Evolutionary conservation across 92 coral and sea anemone genomes (phyloP).

Genomic region (Heteractis magnifica): DNA sequence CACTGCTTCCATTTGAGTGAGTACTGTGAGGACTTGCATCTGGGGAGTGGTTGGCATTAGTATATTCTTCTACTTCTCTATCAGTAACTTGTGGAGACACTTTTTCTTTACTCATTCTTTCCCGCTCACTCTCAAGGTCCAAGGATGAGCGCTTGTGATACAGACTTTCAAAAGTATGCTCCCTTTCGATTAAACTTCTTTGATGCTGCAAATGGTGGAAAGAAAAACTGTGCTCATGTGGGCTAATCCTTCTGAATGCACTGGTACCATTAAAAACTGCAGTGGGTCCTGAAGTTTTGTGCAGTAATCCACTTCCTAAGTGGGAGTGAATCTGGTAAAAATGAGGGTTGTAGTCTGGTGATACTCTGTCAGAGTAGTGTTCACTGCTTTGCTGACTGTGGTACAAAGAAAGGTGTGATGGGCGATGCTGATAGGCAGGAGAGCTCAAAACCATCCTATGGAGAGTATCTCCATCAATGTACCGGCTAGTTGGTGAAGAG

Average conservation of each 20-base stretch:
- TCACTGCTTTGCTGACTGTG: slow-evolving; percentile 68
- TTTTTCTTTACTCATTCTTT: slow-evolving; percentile 58
- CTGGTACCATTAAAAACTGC: slow-evolving; percentile 82
- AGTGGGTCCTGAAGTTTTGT: slow-evolving; percentile 71
- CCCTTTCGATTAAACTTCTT: slow-evolving; percentile 71
- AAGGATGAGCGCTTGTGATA: slow-evolving; percentile 53
- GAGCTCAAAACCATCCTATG: slow-evolving; percentile 89
- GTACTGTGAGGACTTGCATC: slow-evolving; percentile 70
- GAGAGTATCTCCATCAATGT: slow-evolving; percentile 73
- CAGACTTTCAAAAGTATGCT: slow-evolving; percentile 61
- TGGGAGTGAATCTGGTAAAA: slow-evolving; percentile 78
- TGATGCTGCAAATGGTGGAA: slow-evolving; percentile 83
- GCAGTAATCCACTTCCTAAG: slow-evolving; percentile 69
- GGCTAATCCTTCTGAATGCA: slow-evolving; percentile 79
- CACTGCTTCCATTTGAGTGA: slow-evolving; percentile 44
- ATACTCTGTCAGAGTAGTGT: slow-evolving; percentile 73
- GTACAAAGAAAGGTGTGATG: slow-evolving; percentile 77
- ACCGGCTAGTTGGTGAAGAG: slow-evolving; percentile 81
- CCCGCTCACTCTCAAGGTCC: slow-evolving; percentile 58
- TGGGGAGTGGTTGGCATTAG: slow-evolving; percentile 43
- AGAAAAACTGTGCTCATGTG: slow-evolving; percentile 75
- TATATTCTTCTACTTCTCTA: slow-evolving; percentile 38
- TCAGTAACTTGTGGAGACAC: slow-evolving; percentile 60
- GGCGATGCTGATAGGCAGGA: slow-evolving; percentile 72
- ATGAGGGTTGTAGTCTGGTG: slow-evolving; percentile 79